Evolutionary conservation across 2,888 invertebrate genomes (phyloP).

Genomic region (Ditula angustiorana): DNA sequence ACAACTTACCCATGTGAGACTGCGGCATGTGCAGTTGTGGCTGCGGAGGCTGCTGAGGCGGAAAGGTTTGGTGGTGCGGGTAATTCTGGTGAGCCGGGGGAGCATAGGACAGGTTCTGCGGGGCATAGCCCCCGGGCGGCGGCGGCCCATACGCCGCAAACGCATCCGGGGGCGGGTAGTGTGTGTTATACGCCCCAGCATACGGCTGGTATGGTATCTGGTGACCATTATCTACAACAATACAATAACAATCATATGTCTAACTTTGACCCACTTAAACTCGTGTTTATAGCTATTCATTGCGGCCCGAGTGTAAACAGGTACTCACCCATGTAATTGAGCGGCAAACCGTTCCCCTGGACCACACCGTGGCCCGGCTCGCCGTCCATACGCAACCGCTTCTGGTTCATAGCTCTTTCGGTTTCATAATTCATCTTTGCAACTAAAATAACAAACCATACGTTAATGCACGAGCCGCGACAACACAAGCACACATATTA

Average conservation of each 20-base stretch:
- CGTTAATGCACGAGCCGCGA: constrained; percentile 53
- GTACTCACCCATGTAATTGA: constrained; percentile 80
- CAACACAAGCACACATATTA: constrained; percentile 58
- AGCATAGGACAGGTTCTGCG: constrained; percentile 79
- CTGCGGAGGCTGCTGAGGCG: constrained; percentile 73
- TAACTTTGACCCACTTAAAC: not conserved
- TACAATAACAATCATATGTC: constrained; percentile 21
- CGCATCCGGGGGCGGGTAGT: constrained; percentile 81
- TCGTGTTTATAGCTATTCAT: not conserved
- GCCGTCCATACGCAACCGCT: constrained; percentile 83
- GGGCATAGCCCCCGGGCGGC: constrained; percentile 79
- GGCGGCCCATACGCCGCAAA: constrained; percentile 81
- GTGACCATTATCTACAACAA: constrained; percentile 81
- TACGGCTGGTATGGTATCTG: constrained; percentile 83
- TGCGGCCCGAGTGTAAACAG: not conserved
- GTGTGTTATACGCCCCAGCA: constrained; percentile 81
- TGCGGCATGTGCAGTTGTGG: constrained; percentile 79
- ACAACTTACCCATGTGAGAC: constrained; percentile 75
- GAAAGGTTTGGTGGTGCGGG: constrained; percentile 80
- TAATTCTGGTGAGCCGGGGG: constrained; percentile 83
- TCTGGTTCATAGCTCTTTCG: constrained; percentile 83
- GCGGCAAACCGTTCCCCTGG: constrained; percentile 82
- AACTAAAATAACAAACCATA: constrained; percentile 76
- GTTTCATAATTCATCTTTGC: constrained; percentile 84
- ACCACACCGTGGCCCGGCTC: constrained; percentile 83